Evolutionary conservation across 2,888 invertebrate genomes (phyloP).

Genomic region (Acrocera orbiculus): DNA sequence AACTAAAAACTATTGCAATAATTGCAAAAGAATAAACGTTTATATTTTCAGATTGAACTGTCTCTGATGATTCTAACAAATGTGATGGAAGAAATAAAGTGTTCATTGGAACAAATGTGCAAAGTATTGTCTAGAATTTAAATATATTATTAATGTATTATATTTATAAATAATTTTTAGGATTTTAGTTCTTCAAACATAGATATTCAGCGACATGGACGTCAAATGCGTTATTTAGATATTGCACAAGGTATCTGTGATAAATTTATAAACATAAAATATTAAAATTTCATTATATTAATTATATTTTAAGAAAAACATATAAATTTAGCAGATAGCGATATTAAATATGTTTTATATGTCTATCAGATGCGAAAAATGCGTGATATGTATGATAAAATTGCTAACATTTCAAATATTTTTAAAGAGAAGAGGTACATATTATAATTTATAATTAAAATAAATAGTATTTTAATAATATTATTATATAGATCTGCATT

Average conservation of each 20-base stretch:
- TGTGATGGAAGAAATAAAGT: constrained; percentile 40
- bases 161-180: neutral
- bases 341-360: constrained; percentile 26
- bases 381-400: constrained; percentile 27
- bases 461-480: too few relatives aligned
- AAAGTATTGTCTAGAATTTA: constrained; percentile 20
- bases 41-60: constrained; percentile 41
- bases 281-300: neutral
- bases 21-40: too few relatives aligned
- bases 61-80: constrained; percentile 40
- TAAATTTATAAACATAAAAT: neutral
- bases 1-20: too few relatives aligned
- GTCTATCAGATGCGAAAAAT: constrained; percentile 28
- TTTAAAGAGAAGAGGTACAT: constrained; percentile 24
- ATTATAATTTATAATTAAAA: neutral
- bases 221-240: too few relatives aligned
- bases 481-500: constrained; percentile 35
- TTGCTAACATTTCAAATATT: constrained; percentile 22
- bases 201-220: too few relatives aligned
- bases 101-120: constrained; percentile 42
- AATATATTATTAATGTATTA: neutral
- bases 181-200: too few relatives aligned
- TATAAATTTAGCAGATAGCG: constrained; percentile 20
- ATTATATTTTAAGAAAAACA: constrained; percentile 9
- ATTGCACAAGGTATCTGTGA: too few relatives aligned